A percentile compares a stretch with the other conserved stretches of the same genome.
phyloP scores from a whole-genome alignment of 2,797 vertebrate species.

The Sebastiscus albofasciatus region DNA sequence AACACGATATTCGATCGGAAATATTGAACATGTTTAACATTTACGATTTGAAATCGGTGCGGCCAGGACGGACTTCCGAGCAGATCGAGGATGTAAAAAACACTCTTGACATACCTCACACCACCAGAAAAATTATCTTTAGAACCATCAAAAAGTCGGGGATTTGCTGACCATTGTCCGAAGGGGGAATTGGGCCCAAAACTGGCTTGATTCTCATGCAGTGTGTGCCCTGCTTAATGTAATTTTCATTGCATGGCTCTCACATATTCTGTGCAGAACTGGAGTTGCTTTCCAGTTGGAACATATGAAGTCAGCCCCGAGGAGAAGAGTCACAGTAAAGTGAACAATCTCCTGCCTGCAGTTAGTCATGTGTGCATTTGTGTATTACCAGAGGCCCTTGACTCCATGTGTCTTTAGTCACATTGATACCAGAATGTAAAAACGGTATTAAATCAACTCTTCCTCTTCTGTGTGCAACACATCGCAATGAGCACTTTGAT shows the following conservation, averaged over 20 bases:
- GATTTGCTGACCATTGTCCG: too few relatives aligned
- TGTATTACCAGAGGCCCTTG: not conserved
- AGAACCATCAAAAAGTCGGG: too few relatives aligned
- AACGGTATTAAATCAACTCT: not conserved
- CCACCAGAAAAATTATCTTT: too few relatives aligned
- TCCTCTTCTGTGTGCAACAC: not conserved
- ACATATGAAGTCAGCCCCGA: not conserved
- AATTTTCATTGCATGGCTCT: not conserved
- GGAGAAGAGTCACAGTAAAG: not conserved
- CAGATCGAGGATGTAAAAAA: too few relatives aligned
- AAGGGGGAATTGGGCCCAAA: too few relatives aligned
- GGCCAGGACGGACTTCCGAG: too few relatives aligned
- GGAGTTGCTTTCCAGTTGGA: not conserved
- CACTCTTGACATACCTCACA: too few relatives aligned
- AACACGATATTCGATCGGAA: too few relatives aligned
- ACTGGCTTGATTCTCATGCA: too few relatives aligned
- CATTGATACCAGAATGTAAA: not conserved
- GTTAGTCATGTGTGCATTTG: not conserved
- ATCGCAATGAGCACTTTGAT: slow-evolving; percentile 48
- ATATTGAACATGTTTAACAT: too few relatives aligned
- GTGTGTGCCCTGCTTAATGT: not conserved
- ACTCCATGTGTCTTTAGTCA: not conserved
- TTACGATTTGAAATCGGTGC: too few relatives aligned
- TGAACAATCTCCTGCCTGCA: not conserved
- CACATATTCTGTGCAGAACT: not conserved